phyloP scores from a whole-genome alignment of 2,797 vertebrate species.

The Ctenosaura bakeri region DNA sequence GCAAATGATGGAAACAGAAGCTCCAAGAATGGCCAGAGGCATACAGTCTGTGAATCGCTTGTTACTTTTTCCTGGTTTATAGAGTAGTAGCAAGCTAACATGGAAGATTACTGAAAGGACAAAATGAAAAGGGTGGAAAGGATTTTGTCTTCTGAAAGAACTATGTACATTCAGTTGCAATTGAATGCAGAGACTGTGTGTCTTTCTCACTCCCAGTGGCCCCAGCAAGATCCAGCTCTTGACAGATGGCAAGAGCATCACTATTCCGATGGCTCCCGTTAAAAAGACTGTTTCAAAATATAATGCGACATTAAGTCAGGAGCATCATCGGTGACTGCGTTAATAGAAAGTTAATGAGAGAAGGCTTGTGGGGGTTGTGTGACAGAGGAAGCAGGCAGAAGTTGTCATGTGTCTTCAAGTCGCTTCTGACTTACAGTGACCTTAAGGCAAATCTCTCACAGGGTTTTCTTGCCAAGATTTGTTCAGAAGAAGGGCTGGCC shows the following conservation, averaged over 20 bases:
- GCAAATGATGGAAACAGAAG: too few species aligned
- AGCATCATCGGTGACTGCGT: slow-evolving; percentile 52
- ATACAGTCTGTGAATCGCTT: too few species aligned
- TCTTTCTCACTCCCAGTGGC: too few species aligned
- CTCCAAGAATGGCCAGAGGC: too few species aligned
- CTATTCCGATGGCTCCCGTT: slow-evolving; percentile 54
- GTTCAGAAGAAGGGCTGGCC: too few species aligned
- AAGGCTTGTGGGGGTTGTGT: not conserved
- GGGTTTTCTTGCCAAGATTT: too few species aligned
- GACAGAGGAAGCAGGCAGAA: not conserved
- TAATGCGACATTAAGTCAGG: slow-evolving; percentile 46
- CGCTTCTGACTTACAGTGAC: too few species aligned
- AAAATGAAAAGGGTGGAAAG: not conserved
- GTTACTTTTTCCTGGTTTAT: too few species aligned
- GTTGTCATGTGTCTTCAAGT: too few species aligned
- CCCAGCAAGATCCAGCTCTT: slow-evolving; percentile 31
- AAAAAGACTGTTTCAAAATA: slow-evolving; percentile 58
- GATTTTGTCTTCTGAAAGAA: not conserved
- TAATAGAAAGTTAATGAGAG: slow-evolving; percentile 31
- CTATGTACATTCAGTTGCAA: not conserved
- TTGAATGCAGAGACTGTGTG: slow-evolving; percentile 5
- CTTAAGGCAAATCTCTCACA: too few species aligned
- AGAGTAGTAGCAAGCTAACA: not conserved
- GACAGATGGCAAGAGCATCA: slow-evolving; percentile 28
- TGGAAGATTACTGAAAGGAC: not conserved